Evolutionary conservation across 2,888 invertebrate species (phyloP).

Genomic region (Papilio elwesi): DNA sequence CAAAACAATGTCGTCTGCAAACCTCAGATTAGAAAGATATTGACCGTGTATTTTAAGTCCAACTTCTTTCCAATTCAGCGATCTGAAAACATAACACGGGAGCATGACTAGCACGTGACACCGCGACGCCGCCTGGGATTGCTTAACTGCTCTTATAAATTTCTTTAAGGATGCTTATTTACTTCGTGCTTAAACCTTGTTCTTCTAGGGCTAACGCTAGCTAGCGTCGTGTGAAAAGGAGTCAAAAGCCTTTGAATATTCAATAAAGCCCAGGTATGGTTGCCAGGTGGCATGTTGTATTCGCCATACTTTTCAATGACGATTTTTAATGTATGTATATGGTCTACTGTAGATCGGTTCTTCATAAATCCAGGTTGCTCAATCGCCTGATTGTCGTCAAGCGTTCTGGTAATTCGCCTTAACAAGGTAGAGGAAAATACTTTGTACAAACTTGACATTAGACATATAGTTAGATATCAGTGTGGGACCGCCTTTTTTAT

Average conservation of each 20-base stretch:
- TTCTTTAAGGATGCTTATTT: too few species aligned
- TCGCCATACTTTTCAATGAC: too few species aligned
- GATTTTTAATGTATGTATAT: conserved; percentile 2
- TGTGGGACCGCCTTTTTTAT: not conserved
- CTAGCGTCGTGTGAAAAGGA: not conserved
- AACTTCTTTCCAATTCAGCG: not conserved
- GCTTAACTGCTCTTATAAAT: too few species aligned
- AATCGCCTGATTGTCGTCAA: too few species aligned
- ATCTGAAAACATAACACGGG: too few species aligned
- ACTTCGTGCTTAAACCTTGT: conserved; percentile 5
- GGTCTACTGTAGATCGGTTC: not conserved
- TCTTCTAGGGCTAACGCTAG: not conserved
- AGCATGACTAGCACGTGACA: too few species aligned
- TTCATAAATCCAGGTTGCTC: conserved; percentile 16
- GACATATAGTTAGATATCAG: not conserved
- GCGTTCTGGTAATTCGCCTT: not conserved
- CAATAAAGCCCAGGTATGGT: not conserved
- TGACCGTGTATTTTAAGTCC: conserved; percentile 4
- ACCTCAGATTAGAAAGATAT: not conserved
- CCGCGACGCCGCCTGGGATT: not conserved
- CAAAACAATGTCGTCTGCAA: conserved; percentile 20
- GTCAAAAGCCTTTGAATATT: conserved; percentile 5
- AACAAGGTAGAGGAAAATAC: not conserved
- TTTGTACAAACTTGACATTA: not conserved
- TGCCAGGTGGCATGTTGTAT: too few species aligned